phyloP scores from a whole-genome alignment of 2,888 invertebrate genomes.

The Ichneumon xanthorius region DNA sequence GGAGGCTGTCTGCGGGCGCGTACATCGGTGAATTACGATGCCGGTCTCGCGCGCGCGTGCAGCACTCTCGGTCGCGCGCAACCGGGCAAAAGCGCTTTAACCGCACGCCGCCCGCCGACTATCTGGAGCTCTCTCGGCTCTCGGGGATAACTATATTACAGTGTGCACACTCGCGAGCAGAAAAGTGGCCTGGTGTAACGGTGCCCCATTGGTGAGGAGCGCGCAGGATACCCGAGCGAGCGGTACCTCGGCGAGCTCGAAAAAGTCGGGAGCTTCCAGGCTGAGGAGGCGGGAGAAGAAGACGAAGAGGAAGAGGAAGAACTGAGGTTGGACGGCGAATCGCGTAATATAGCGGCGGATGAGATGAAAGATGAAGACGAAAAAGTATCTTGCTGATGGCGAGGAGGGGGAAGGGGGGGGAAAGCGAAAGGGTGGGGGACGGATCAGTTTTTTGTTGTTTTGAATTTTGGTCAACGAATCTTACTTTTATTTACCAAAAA shows the following conservation, averaged over 20 bases:
- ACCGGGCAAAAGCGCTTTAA: conserved; percentile 62
- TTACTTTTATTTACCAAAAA: too few species aligned
- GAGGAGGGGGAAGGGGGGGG: too few species aligned
- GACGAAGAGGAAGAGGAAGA: conserved; percentile 10
- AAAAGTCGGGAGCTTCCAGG: conserved; percentile 65
- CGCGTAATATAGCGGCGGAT: conserved; percentile 43
- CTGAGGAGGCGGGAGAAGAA: not conserved
- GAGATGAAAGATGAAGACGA: too few species aligned
- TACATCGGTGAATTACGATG: conserved; percentile 66
- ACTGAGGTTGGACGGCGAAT: not conserved
- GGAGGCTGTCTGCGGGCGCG: conserved; percentile 32
- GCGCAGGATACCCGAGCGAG: conserved; percentile 66
- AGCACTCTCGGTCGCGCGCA: conserved; percentile 39
- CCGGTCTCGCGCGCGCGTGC: conserved; percentile 52
- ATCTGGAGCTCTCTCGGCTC: conserved; percentile 62
- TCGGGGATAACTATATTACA: conserved; percentile 78
- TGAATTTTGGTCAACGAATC: too few species aligned
- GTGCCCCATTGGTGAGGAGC: conserved; percentile 65
- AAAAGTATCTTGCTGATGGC: too few species aligned
- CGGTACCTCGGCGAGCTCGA: conserved; percentile 75
- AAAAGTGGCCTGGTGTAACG: conserved; percentile 78
- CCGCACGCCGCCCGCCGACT: conserved; percentile 56
- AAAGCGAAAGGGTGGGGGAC: too few species aligned
- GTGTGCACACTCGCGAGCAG: conserved; percentile 74
- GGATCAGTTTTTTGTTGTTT: too few species aligned